Evolutionary conservation across 2,113 vertebrate species (phyloP).

Genomic region (Spea bombifrons): DNA sequence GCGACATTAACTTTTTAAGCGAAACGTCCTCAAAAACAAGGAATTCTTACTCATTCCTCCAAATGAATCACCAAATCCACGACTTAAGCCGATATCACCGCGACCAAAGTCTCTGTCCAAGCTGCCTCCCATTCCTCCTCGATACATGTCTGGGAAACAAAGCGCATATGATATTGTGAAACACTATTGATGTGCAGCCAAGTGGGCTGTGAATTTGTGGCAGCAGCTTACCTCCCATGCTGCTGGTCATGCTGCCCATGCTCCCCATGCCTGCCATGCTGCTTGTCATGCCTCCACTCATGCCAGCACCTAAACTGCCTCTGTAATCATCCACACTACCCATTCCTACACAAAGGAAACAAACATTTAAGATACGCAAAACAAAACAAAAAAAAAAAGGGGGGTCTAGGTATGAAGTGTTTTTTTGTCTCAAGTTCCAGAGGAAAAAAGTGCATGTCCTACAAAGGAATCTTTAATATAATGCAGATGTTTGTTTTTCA

Average conservation of each 20-base stretch:
- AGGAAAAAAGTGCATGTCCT: too few species aligned
- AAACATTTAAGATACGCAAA: conserved; percentile 29
- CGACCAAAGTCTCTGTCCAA: conserved; percentile 92
- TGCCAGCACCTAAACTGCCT: conserved; percentile 48
- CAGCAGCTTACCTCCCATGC: conserved; percentile 51
- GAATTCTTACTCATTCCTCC: conserved; percentile 82
- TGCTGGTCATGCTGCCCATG: conserved; percentile 21
- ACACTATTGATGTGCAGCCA: background rate
- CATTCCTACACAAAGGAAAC: conserved; percentile 40
- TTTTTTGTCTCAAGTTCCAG: too few species aligned
- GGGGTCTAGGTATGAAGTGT: background rate
- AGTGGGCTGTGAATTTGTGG: background rate
- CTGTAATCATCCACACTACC: conserved; percentile 51
- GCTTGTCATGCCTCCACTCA: conserved; percentile 40
- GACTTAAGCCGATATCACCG: conserved; percentile 84
- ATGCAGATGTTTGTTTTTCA: too few species aligned
- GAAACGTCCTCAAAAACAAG: background rate
- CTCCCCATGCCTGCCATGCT: conserved; percentile 44
- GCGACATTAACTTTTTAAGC: too few species aligned
- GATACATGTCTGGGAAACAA: conserved; percentile 72
- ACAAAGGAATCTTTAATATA: too few species aligned
- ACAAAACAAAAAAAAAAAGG: background rate
- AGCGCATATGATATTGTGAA: background rate
- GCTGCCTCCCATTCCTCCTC: conserved; percentile 83
- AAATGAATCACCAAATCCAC: conserved; percentile 90